Evolutionary conservation across 2,113 vertebrate species (phyloP), one percentile per base, ranked within the genome.

Genomic region (Dascyllus trimaculatus): DNA sequence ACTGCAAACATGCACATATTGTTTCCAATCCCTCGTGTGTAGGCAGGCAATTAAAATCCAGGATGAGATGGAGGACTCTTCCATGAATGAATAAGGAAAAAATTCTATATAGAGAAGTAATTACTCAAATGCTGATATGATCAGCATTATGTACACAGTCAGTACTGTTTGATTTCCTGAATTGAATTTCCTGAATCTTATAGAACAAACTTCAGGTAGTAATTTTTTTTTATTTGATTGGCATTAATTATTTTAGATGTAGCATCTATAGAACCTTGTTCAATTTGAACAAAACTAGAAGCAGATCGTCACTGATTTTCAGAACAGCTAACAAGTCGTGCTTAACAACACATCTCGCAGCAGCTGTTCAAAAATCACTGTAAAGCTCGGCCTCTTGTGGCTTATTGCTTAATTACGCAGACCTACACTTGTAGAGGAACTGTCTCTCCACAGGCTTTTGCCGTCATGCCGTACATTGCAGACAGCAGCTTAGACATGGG

Each of bases 331-430:
- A 68, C 68, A 87, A 56, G 62, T 75, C 22, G 2, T 65, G 81
- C 72, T 35, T 72, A 46, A 74, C 89, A 53, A 26, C 60, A 58
- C 65, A 75, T 84, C 74, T 79, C 60, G 24, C 46, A 75, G 79
- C 86, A 81, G 85, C 81, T 88, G 84, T 79, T 85, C 21, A 45
- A 1, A 68, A 82, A 69, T 78, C 83, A 58, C 66, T 72, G 73
- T 76, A 70, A 81, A 72, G 63, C 73, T 59, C 4, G 32, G 78
- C 82, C 81, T 84, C 84, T 62, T 22, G 85, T 67, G 83, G 79
- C 77, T 86, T 81, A 71, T 68, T 75, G 85, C 71, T 87, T 90
- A 88, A 91, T 88, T 89, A 89, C 70, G 29, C 74, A 62, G 78
- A 78, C 75, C 69, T 45, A 51, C 85, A 80, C 91, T 87, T 82